These are phyloP conservation scores for Eilema depressum DNA, from an alignment of 2,888 invertebrate species.

Conservation along the genomic window DNA sequence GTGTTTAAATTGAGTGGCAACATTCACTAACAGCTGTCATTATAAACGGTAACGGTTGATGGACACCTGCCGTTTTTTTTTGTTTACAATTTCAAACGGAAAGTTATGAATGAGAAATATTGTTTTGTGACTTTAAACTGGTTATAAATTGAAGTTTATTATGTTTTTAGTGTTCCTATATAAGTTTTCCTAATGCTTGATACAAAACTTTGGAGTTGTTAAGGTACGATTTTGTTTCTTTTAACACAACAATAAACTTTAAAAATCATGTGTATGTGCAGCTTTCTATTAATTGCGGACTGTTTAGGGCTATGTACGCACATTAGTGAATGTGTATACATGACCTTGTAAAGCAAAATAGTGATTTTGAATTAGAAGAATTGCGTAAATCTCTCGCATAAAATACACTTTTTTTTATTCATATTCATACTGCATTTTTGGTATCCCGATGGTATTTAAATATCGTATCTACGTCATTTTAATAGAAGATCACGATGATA, in stretches of 20 bases:
- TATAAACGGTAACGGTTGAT: slow-evolving; percentile 66
- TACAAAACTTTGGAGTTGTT: slow-evolving; percentile 11
- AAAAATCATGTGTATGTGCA: background rate
- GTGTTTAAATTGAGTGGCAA: slow-evolving; percentile 35
- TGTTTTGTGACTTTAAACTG: slow-evolving; percentile 24
- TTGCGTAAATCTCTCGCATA: background rate
- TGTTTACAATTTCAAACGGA: slow-evolving; percentile 67
- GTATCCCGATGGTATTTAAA: no score
- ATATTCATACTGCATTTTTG: background rate
- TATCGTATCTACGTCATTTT: no score
- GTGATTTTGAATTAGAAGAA: background rate
- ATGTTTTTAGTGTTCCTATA: slow-evolving; percentile 15
- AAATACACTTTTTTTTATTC: background rate
- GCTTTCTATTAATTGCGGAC: background rate
- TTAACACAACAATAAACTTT: background rate
- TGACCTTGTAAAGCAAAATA: no score
- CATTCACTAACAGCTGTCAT: slow-evolving; percentile 46
- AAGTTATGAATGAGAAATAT: slow-evolving; percentile 69
- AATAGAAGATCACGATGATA: no score
- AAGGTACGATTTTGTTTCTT: slow-evolving; percentile 31
- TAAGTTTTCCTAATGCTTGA: slow-evolving; percentile 25
- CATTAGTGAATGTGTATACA: no score
- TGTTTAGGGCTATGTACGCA: background rate
- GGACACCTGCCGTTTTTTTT: slow-evolving; percentile 75
- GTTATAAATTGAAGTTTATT: slow-evolving; percentile 19